Evolutionary conservation across 2,888 invertebrate species (phyloP).

Genomic region (Dastarcus helophoroides): DNA sequence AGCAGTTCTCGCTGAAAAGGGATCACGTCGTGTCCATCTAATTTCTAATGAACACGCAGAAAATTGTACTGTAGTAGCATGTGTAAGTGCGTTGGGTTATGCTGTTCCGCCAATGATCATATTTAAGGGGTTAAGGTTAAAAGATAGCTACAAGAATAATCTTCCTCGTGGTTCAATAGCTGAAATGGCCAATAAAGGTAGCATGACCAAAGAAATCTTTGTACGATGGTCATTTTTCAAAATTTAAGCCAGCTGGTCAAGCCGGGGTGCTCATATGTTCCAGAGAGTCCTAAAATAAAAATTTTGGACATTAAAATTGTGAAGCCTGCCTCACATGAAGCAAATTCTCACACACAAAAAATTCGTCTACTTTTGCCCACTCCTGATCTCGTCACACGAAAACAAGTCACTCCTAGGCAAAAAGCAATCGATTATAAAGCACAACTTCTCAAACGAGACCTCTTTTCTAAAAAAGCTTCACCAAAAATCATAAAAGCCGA

Average conservation of each 20-base stretch:
- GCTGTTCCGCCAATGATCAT: constrained; percentile 22
- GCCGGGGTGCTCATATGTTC: too few species aligned
- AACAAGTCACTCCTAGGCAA: too few species aligned
- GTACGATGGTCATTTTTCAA: constrained; percentile 21
- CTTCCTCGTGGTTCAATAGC: constrained; percentile 19
- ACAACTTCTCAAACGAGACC: too few species aligned
- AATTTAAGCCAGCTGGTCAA: constrained; percentile 18
- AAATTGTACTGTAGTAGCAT: constrained; percentile 24
- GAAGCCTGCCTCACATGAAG: too few species aligned
- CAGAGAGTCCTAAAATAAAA: too few species aligned
- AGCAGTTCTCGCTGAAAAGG: constrained; percentile 19
- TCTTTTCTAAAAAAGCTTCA: too few species aligned
- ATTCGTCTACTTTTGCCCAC: too few species aligned
- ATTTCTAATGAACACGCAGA: constrained; percentile 24
- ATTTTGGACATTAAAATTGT: too few species aligned
- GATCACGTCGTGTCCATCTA: constrained; percentile 20
- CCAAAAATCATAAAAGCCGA: too few species aligned
- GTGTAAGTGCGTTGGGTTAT: constrained; percentile 22
- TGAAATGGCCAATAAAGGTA: constrained; percentile 20
- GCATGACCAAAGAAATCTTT: constrained; percentile 21
- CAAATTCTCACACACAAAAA: too few species aligned
- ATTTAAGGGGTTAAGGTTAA: constrained; percentile 16
- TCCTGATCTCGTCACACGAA: too few species aligned
- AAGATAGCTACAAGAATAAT: constrained; percentile 15
- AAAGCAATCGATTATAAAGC: too few species aligned